Evolutionary conservation across 2,113 vertebrate species (phyloP).

Genomic region (Pandion haliaetus): DNA sequence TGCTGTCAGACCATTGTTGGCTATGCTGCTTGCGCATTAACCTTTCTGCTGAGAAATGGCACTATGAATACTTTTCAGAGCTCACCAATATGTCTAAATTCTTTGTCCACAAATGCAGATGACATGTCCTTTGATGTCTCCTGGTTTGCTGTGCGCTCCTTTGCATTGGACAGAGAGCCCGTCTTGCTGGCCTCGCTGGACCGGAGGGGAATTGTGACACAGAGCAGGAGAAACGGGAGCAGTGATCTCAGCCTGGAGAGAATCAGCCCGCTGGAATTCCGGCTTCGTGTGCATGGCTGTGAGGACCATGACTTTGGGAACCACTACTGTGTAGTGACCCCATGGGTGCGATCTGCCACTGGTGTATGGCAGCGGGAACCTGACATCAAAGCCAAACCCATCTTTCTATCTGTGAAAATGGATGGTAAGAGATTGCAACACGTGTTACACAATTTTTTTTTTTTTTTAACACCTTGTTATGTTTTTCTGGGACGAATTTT

Average conservation of each 20-base stretch:
- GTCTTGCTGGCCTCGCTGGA: constrained; percentile 79
- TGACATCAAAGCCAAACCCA: constrained; percentile 77
- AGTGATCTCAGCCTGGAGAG: constrained; percentile 88
- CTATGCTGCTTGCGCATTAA: neutral
- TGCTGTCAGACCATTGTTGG: neutral
- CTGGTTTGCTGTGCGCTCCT: constrained; percentile 85
- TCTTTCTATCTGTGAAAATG: constrained; percentile 89
- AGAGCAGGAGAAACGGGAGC: constrained; percentile 80
- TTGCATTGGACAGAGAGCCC: constrained; percentile 58
- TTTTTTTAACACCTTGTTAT: neutral
- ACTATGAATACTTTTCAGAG: neutral
- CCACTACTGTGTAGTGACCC: constrained; percentile 86
- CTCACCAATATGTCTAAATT: neutral
- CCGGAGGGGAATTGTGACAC: constrained; percentile 81
- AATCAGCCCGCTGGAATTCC: constrained; percentile 74
- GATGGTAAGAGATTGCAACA: constrained; percentile 77
- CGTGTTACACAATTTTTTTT: neutral
- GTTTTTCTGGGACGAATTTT: neutral
- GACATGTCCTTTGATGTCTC: constrained; percentile 88
- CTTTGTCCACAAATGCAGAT: constrained; percentile 66
- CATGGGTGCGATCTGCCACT: constrained; percentile 83
- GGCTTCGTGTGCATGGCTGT: constrained; percentile 81
- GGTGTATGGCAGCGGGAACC: constrained; percentile 84
- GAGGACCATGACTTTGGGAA: constrained; percentile 89
- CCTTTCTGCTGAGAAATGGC: neutral